Percentiles rank a stretch among this genome's conserved stretches.
phyloP scores from a whole-genome alignment of 2,113 vertebrate species.

The Tympanuchus pallidicinctus region DNA sequence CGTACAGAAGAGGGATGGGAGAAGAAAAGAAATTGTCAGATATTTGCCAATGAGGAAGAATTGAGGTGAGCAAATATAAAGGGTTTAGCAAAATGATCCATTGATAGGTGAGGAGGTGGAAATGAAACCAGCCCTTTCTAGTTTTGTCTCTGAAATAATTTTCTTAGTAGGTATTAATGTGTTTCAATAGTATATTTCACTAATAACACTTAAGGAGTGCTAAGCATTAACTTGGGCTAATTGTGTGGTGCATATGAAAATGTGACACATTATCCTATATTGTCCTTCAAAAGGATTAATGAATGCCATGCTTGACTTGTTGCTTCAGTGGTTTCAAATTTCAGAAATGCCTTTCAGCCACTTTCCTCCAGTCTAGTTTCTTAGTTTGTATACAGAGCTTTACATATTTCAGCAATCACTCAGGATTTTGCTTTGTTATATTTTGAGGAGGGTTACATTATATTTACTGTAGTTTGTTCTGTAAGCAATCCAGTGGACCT shows the following conservation, averaged over 20 bases:
- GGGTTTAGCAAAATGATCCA: not conserved
- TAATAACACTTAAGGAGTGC: not conserved
- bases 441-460: not conserved
- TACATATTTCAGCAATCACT: not conserved
- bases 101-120: not conserved
- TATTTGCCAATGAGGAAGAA: not conserved
- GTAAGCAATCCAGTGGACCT: not conserved
- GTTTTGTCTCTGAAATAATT: conserved; percentile 5
- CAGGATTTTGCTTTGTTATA: not conserved
- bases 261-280: rapidly evolving
- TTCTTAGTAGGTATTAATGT: not conserved
- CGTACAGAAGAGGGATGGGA: not conserved
- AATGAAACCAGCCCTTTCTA: not conserved
- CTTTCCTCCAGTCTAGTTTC: not conserved
- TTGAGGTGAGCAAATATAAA: not conserved
- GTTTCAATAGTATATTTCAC: not conserved
- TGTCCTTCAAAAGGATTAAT: conserved; percentile 3
- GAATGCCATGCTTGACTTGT: not conserved
- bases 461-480: not conserved
- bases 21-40: not conserved
- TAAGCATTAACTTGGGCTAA: not conserved
- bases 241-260: not conserved
- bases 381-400: not conserved
- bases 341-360: not conserved
- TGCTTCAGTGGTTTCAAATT: not conserved